These are phyloP conservation scores for Metopolophium dirhodum DNA, from an alignment of 1,140 invertebrate genomes.

Conservation along the genomic window DNA sequence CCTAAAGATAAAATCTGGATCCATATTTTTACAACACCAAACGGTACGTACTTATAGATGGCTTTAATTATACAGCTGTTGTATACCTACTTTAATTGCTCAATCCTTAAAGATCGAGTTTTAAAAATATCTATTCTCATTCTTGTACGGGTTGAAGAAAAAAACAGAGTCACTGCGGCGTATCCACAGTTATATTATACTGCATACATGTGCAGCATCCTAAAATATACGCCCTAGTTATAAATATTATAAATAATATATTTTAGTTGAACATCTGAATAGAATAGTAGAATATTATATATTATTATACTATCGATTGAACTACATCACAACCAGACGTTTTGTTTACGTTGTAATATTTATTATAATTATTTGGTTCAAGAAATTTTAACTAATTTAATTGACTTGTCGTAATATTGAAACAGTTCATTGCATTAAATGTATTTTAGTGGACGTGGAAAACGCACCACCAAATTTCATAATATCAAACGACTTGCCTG, in stretches of 20 bases:
- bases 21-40: neutral
- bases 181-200: conserved; percentile 43
- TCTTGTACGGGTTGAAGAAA: neutral
- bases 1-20: neutral
- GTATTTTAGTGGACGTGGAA: neutral
- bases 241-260: neutral
- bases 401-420: neutral
- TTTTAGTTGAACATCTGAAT: neutral
- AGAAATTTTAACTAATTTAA: neutral
- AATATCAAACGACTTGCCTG: neutral
- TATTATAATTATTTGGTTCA: neutral
- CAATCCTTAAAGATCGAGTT: neutral
- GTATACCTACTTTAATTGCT: neutral
- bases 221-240: conserved; percentile 47
- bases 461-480: neutral
- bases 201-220: neutral
- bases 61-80: no score
- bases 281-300: neutral
- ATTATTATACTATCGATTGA: neutral
- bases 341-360: neutral
- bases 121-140: neutral
- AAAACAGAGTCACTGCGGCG: conserved; percentile 9
- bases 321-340: neutral
- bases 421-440: neutral
- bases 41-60: no score